These are phyloP conservation scores for Terebella lapidaria DNA, from an alignment of 2,888 invertebrate genomes.

Conservation along the genomic window DNA sequence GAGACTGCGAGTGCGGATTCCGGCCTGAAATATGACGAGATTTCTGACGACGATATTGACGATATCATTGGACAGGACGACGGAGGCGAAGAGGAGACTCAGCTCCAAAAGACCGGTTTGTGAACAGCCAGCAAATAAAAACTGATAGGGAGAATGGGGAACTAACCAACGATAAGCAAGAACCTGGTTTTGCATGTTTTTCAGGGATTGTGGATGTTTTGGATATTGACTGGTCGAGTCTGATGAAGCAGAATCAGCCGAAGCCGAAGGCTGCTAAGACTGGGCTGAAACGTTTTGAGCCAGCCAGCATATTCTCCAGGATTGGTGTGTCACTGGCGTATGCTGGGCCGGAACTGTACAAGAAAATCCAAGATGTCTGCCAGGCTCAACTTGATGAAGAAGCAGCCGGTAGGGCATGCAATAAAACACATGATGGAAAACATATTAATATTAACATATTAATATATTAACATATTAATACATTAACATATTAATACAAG, in stretches of 20 bases:
- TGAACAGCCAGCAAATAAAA: no score
- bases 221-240: constrained; percentile 90
- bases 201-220: constrained; percentile 79
- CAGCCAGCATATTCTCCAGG: constrained; percentile 72
- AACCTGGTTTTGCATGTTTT: no score
- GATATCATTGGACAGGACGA: constrained; percentile 14
- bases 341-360: constrained; percentile 66
- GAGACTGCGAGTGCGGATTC: no score
- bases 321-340: constrained; percentile 75
- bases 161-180: no score
- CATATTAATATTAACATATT: no score
- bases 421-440: not conserved
- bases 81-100: constrained; percentile 21
- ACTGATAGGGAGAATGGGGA: no score
- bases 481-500: no score
- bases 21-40: constrained; percentile 41
- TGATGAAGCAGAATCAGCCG: constrained; percentile 54
- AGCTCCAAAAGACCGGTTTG: constrained; percentile 9
- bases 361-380: constrained; percentile 45
- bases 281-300: constrained; percentile 75
- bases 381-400: constrained; percentile 32
- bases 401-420: not conserved
- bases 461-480: not conserved
- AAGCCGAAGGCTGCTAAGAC: constrained; percentile 51
- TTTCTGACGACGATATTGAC: constrained; percentile 39